A percentile compares a stretch with the other conserved stretches of the same genome.
Evolutionary conservation across 2,113 vertebrate genomes (phyloP).

Genomic region (Colossoma macropomum): DNA sequence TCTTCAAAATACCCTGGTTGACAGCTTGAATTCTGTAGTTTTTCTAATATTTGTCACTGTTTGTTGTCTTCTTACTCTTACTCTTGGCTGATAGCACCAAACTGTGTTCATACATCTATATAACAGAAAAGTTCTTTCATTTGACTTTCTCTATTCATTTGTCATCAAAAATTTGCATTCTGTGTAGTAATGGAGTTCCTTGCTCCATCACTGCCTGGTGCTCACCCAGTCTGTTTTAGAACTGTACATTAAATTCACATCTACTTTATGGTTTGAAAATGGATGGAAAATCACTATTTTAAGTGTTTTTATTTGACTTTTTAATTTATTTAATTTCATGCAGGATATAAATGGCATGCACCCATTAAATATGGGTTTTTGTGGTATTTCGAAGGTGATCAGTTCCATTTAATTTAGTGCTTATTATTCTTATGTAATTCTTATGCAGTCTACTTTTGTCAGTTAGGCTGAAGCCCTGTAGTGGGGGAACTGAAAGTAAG

Average conservation of each 20-base stretch:
- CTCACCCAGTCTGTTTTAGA: conserved; percentile 69
- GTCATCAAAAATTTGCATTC: conserved; percentile 38
- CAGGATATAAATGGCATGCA: conserved; percentile 75
- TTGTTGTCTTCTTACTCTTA: conserved; percentile 44
- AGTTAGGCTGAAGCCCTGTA: too few relatives aligned
- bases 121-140: conserved; percentile 31
- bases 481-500: neutral
- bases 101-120: conserved; percentile 38
- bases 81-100: conserved; percentile 15
- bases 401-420: too few relatives aligned
- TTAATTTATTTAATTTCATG: conserved; percentile 54
- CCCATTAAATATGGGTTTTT: conserved; percentile 58
- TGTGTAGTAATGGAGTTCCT: conserved; percentile 69
- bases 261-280: conserved; percentile 50
- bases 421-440: too few relatives aligned
- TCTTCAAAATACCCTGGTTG: conserved; percentile 54
- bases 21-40: conserved; percentile 64
- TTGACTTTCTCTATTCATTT: conserved; percentile 29
- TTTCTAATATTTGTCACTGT: conserved; percentile 58
- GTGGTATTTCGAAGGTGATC: neutral
- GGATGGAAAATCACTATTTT: conserved; percentile 63
- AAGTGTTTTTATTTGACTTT: conserved; percentile 67
- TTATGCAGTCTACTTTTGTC: too few relatives aligned
- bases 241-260: conserved; percentile 55
- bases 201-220: conserved; percentile 75